Evolutionary conservation across 2,113 vertebrate species (phyloP), one percentile per base, ranked within the genome.

Genomic region (Etheostoma cragini): DNA sequence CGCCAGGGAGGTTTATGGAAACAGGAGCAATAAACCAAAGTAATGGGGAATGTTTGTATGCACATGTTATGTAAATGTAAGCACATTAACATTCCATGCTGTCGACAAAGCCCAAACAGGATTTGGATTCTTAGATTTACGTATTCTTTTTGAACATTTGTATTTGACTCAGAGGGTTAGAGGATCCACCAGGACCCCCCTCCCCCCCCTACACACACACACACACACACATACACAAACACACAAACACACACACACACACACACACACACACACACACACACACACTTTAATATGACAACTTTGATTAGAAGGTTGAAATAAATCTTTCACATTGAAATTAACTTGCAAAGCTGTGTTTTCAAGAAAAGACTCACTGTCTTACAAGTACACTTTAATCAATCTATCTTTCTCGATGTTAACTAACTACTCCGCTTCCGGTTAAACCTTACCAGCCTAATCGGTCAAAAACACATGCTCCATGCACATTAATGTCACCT

Each of bases 1-100:
- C 77, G 69, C 54, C 4, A 42, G 26, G 17, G 26, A 80, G 15
- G 53, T 83, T 88, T 77, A 82, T 75, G 46, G 64, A 69, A 75
- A 78, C 58, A 57, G 58, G 46, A 5, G 63, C 58, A 77, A 60
- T 87, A 82, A 82, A 88, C 16, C 30, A 77, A 35, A 78, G 52
- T 30, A 81, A 86, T 46, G 42, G 56, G 63, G 53, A 38, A 24
- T 30, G 38, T 71, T 80, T 72, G 70, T 12, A 57, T 62, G 62
- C 69, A 70, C 42, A 22, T 62, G 56, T 82, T 21, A 30, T 30
- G 30, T 30, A 72, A 80, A 72, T 70, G n/a, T 61, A 60, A 83
- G 26, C 19, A 61, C n/a, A 63, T 70, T 60, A 70, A 79, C 14
- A 62, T 24, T 38, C 16, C 24, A 24, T 35, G 61, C 61, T 19